Conservation (phyloP, 2,888 invertebrate genomes). For the Polydrusus cervinus region DNA sequence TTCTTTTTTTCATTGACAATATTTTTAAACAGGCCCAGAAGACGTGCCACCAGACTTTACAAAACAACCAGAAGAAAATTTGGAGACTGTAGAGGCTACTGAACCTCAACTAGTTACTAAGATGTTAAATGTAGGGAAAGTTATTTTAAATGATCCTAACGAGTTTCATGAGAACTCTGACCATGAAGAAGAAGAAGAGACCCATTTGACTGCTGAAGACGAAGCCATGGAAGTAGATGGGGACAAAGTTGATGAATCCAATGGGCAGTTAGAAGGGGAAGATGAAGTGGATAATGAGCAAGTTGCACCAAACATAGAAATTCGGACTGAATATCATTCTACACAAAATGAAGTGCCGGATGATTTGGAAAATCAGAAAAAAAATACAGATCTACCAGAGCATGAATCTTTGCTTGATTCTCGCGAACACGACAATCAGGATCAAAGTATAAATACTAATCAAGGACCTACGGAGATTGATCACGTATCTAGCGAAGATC, state of each 20-base stretch:
- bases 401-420: neutral
- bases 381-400: neutral
- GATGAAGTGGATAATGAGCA: constrained; percentile 35
- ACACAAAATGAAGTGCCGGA: neutral
- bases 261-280: neutral
- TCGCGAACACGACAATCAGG: neutral
- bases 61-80: neutral
- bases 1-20: neutral
- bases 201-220: constrained; percentile 22
- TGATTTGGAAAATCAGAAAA: neutral
- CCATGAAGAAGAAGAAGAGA: neutral
- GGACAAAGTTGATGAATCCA: constrained; percentile 2
- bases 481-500: neutral
- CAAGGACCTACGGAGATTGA: constrained; percentile 2
- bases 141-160: constrained; percentile 14
- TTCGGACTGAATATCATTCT: neutral
- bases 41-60: constrained; percentile 28
- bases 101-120: neutral
- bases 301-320: neutral
- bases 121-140: neutral
- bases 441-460: constrained; percentile 19
- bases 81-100: neutral
- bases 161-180: constrained; percentile 5
- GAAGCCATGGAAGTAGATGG: constrained; percentile 60
- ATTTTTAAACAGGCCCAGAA: neutral